Evolutionary conservation across 2,888 invertebrate species (phyloP).

Genomic region (Apamea crenata): DNA sequence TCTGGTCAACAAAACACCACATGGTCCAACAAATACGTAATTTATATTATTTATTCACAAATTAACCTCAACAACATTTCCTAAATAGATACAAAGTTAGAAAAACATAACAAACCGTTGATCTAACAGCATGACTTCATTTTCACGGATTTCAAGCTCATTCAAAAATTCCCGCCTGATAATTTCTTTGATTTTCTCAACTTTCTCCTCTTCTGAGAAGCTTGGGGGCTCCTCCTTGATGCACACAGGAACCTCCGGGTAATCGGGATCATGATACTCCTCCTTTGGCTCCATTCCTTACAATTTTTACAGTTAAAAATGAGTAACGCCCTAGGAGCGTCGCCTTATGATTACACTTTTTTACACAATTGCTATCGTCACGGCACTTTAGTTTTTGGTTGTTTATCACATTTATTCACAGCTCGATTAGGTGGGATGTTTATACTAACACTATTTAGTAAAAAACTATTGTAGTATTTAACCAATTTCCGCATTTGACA

Average conservation of each 20-base stretch:
- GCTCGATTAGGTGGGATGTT: constrained; percentile 70
- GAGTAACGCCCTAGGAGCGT: constrained; percentile 78
- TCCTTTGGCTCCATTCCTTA: constrained; percentile 83
- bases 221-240: constrained; percentile 75
- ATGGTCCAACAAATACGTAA: constrained; percentile 26
- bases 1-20: constrained; percentile 37
- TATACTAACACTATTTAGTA: constrained; percentile 64
- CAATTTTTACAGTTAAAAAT: constrained; percentile 72
- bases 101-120: constrained; percentile 87
- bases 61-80: constrained; percentile 15
- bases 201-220: constrained; percentile 82
- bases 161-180: constrained; percentile 93
- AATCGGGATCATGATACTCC: constrained; percentile 92
- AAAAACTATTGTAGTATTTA: constrained; percentile 75
- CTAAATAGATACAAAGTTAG: constrained; percentile 47
- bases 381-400: constrained; percentile 71
- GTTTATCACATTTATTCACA: constrained; percentile 76
- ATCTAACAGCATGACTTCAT: constrained; percentile 93
- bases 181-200: constrained; percentile 90
- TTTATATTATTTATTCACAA: background rate
- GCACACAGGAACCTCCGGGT: constrained; percentile 79
- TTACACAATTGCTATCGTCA: constrained; percentile 62
- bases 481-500: constrained; percentile 85
- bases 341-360: constrained; percentile 68
- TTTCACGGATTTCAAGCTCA: constrained; percentile 92